Percentiles rank a stretch among this genome's conserved stretches.
These are phyloP conservation scores for Sthenelais limicola DNA, from an alignment of 2,888 invertebrate genomes.

Conservation along the genomic window DNA sequence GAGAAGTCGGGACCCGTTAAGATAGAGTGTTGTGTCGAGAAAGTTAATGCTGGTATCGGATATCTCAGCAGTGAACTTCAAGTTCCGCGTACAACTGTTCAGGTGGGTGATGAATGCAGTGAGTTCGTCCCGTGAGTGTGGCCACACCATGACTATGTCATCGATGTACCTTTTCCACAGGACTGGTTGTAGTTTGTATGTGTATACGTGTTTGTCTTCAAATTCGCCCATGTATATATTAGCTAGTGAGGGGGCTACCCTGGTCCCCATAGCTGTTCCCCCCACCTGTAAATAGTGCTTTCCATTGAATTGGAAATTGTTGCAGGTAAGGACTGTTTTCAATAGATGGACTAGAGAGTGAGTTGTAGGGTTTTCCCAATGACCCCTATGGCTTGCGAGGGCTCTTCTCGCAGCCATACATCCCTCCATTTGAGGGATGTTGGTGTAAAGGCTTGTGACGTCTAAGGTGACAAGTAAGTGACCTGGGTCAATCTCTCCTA, in stretches of 20 bases:
- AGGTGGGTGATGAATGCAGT: constrained; percentile 1
- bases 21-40: constrained; percentile 2
- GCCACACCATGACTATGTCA: constrained; percentile 6
- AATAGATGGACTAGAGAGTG: background rate
- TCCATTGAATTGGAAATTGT: constrained; percentile 33
- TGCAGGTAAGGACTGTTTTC: constrained; percentile 1
- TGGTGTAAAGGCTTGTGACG: constrained; percentile 16
- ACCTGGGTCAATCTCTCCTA: background rate
- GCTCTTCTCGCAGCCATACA: background rate
- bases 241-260: constrained; percentile 19
- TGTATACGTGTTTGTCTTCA: background rate
- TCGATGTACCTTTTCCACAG: constrained; percentile 19
- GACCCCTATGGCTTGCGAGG: background rate
- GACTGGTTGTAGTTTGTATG: background rate
- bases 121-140: background rate
- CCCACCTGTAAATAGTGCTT: constrained; percentile 14
- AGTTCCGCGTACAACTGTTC: background rate
- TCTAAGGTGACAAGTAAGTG: constrained; percentile 1
- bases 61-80: constrained; percentile 14
- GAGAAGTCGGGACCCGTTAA: background rate
- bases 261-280: constrained; percentile 27
- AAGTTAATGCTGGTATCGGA: background rate
- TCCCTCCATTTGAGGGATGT: constrained; percentile 12
- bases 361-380: background rate
- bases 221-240: constrained; percentile 23